Conservation (phyloP, 2,888 invertebrate species). For the Hyposoter dolosus region DNA sequence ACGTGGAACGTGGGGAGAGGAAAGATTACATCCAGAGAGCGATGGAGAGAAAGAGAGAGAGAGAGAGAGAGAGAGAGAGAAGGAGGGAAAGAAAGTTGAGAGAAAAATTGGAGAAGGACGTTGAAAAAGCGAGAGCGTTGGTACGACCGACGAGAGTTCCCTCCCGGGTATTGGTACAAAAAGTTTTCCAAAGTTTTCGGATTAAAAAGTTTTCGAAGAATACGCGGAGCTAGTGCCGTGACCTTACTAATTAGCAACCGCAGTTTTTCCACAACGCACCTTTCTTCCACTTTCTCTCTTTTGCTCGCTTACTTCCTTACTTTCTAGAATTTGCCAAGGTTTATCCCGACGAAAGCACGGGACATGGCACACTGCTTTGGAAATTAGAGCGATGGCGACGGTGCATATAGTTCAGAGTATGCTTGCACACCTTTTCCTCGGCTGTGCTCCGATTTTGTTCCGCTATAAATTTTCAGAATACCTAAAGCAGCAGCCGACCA, state of each 20-base stretch:
- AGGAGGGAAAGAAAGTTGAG: constrained; percentile 8
- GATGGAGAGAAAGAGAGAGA: background rate
- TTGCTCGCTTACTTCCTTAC: background rate
- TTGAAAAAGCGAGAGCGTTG: constrained; percentile 27
- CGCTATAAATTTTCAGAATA: constrained; percentile 63
- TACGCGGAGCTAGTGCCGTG: constrained; percentile 65
- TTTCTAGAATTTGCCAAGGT: constrained; percentile 21
- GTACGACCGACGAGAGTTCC: constrained; percentile 37
- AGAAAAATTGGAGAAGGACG: constrained; percentile 35
- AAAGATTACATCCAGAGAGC: background rate
- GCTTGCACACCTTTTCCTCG: constrained; percentile 21
- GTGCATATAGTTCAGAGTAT: constrained; percentile 18
- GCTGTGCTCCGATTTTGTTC: constrained; percentile 39
- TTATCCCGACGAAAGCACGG: constrained; percentile 16
- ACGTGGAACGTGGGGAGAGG: background rate
- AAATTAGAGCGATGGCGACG: constrained; percentile 34
- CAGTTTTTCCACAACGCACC: constrained; percentile 70
- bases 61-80: constrained; percentile 4
- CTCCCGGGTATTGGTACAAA: constrained; percentile 61
- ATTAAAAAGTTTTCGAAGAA: constrained; percentile 72
- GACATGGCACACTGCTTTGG: background rate
- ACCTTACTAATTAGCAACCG: constrained; percentile 77
- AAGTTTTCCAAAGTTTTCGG: constrained; percentile 71
- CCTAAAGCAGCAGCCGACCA: constrained; percentile 44
- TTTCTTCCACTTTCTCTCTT: constrained; percentile 15